Evolutionary conservation across 2,113 vertebrate species (phyloP).

Genomic region (Nannospalax galili): DNA sequence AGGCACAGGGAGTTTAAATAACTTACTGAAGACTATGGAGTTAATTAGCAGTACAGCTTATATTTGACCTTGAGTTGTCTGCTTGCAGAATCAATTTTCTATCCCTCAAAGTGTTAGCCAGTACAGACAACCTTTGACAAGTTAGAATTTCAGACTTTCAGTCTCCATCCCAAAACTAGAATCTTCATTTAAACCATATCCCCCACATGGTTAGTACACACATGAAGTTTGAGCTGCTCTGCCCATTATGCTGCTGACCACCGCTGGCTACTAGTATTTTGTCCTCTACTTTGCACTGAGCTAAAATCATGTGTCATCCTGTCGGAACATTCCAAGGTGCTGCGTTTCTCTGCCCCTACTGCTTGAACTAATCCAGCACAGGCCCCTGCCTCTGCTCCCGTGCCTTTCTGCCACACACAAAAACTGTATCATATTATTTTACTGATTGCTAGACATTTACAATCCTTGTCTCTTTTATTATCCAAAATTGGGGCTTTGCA

Average conservation of each 20-base stretch:
- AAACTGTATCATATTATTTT: not conserved
- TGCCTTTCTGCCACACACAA: not conserved
- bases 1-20: not conserved
- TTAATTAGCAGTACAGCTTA: not conserved
- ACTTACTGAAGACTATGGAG: not conserved
- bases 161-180: not conserved
- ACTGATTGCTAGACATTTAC: not conserved
- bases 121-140: not conserved
- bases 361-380: not conserved
- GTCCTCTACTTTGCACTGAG: not conserved
- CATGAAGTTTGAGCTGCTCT: not conserved
- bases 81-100: not conserved
- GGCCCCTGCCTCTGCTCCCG: not conserved
- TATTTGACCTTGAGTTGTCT: not conserved
- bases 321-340: not conserved
- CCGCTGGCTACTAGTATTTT: not conserved
- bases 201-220: not conserved
- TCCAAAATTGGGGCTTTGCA: not conserved
- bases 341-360: not conserved
- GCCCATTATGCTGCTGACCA: not conserved
- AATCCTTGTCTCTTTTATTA: conserved; percentile 8
- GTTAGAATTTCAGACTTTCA: not conserved
- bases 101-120: not conserved
- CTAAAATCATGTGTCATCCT: not conserved
- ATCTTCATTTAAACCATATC: not conserved